Evolutionary conservation across 2,113 vertebrate species (phyloP), one percentile per base, ranked within the genome.

Genomic region (Sinocyclocheilus anophthalmus): DNA sequence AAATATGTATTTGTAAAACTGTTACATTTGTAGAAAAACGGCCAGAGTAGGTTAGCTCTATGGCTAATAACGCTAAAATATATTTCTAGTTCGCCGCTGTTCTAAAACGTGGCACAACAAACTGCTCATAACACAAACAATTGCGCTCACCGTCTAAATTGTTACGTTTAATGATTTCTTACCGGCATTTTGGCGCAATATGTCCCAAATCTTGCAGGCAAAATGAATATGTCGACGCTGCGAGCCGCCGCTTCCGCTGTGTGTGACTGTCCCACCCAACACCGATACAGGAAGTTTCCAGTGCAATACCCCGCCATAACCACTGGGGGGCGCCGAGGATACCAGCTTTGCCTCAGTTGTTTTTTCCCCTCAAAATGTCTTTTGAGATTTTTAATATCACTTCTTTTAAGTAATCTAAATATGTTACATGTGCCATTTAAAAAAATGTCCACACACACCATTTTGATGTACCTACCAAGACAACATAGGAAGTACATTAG

Each of bases 141-240:
- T 13, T 12, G 5, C 33, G 11, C 5, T 37, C 2, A 14, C 48
- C 1, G 53, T 4, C 8, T 22, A 65, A 39, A 42, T 16, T 1
- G 1, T 0, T 18, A 57, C 10, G 3, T 76, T 65, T 22, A 20
- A 86, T 3, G 1, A 26, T 67, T 59, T 33, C 94, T 94, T 92
- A 97, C 96, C 96, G 96, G 96, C 96, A 97, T 97, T 85, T 91
- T 95, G 89, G 89, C 85, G 87, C 88, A 89, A 83, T 77, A 55
- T 75, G 76, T 84, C 89, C 82, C 86, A 87, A 67, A 88, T 89
- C 85, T 88, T 76, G 86, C 86, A 91, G 88, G 78, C 88, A 85
- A 89, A 88, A 83, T 79, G 84, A 83, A 86, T 78, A 80, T 86
- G 79, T 77, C 50, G 87, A 83, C 87, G 88, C 80, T 65, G 16